Base-by-base conservation (phyloP, 2,888 invertebrate species). In the Melanostoma scalare region DNA sequence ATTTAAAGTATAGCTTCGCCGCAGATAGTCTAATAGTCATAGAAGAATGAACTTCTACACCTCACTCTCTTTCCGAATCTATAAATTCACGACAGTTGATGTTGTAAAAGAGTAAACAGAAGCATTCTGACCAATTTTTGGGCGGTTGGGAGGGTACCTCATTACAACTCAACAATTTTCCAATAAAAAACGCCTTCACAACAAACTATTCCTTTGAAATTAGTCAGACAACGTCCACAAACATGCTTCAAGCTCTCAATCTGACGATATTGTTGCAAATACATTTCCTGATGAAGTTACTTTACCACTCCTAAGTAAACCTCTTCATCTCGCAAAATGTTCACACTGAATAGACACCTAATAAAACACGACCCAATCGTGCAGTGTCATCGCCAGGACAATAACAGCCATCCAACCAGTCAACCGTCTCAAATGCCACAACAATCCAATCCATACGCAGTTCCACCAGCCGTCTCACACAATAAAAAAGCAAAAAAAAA, bases 281-380 rank as follows among this genome's bases (percentile, higher is more conserved):
- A 69, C 58, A 73, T 72, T 82, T 82, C 82, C 77, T 77, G 82
- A 77, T 82, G 68, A 65, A 77, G 82, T 77, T 65, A 74, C 82
- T 77, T 63, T 58, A 77, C 82, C 77, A 74, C 77, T 82, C 73
- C 82, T 56, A 63, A 48, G 40, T 55, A 10, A 20, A 67, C 52
- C 67, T 77, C 44, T 58, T 36, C 40, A 36, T 50, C 42, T 58
- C 60, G 33, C 42, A 42, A 56, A 46, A 30, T 33, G 55, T 76
- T 76, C 76, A 81, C 61, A 81, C 65, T 73, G 58, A 77, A 77
- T 69, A 82, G 82, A 82, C 82, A 84, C 67, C 75, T 79, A 84
- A 84, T 84, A 84, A 84, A 84, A 79, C 84, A 84, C 60, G 84
- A 75, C 74, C 73, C 79, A 84, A 84, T 84, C 84, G 61, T 79